Base-by-base conservation (phyloP, 2,797 vertebrate genomes). In the Hephaestus fuliginosus region DNA sequence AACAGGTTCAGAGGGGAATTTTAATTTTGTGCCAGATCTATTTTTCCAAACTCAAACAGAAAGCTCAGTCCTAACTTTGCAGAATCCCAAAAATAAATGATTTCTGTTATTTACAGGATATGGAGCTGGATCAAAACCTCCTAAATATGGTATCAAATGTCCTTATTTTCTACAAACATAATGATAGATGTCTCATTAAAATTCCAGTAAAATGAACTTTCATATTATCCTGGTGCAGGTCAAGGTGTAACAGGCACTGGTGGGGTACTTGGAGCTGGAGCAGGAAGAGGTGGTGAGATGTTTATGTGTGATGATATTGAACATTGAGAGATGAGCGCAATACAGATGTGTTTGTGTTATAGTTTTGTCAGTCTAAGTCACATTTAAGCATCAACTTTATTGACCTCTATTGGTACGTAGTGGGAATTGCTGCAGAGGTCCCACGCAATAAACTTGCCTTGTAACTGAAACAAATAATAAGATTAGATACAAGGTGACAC, bases 71-170 rank as follows among this genome's bases (percentile, higher is more conserved):
- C 6, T 70, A 30, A 14, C 51, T 57, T 15, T 7, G 36, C 60
- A 13, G 30, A 79, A 66, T 41, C 20, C 3, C 12, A 64, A 17
- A 69, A 79, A 11, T 20, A 48, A 43, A 67, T 44, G 0, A 15
- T 56, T 57, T 53, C 4, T 83, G 15, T 33, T 68, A 25, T 86
- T 71, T 48, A 30, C 70, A 95, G 94, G 94, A 55, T 94, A 93
- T 85, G 92, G 93, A 81, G 39, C 83, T 80, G 92, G 91, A 83
- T 92, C 82, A 62, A 95, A 96, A 90, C 86, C 90, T 86, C 82
- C 91, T 77, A 95, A 95, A 95, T 95, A 95, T 36, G 94, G 94
- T 93, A 94, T 60, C 20, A 63, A 52, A 41, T 51, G 0, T 60
- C 3, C 0, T 2, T 10, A 39, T 10, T 36, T 43, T 72, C 41